Evolutionary conservation across 2,113 vertebrate species (phyloP), one percentile per base, ranked within the genome.

Genomic region (Nycticebus coucang): DNA sequence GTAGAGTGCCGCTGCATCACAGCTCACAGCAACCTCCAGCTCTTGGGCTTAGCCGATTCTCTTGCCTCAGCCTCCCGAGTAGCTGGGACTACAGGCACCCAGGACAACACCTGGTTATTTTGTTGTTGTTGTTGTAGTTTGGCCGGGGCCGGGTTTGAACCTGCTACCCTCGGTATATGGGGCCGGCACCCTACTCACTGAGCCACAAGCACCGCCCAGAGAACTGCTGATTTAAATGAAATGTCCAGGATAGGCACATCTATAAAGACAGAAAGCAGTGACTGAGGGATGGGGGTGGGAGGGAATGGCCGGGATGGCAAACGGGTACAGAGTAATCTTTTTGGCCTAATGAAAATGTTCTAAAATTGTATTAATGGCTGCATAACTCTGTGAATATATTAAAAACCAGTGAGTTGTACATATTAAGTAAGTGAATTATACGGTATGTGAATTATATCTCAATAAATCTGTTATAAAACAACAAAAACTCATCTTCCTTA

Each of bases 401-500:
- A 72, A 84, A 87, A 85, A 28, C 19, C 26, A 50, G 4, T 50
- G 45, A 50, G 45, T 50, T 50, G 45, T 50, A 50, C 7, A 50
- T 50, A 50, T 50, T 50, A 50, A 50, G 45, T 50, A 50, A 82
- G 35, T 83, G 59, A 91, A 77, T 57, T 86, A 4, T 26, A 18
- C 33, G 28, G 75, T 64, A 66, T 15, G 3, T 85, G 28, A 74
- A 89, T 79, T 90, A 86, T 30, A 93, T 69, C n/a, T 89, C 50
- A 92, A 93, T n/a, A 87, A 68, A 89, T 33, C 18, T 69, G 21
- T 89, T 79, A 55, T 30, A 94, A 13, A 93, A 75, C 18, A 74
- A 66, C 1, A 66, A 89, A 55, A 71, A 69, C 9, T 55, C 33
- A 92, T 60, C n/a, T 41, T 87, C 77, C 97, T 99, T 98, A 99